Conservation (phyloP, 2,888 invertebrate genomes). For the Melinaea menophilus region DNA sequence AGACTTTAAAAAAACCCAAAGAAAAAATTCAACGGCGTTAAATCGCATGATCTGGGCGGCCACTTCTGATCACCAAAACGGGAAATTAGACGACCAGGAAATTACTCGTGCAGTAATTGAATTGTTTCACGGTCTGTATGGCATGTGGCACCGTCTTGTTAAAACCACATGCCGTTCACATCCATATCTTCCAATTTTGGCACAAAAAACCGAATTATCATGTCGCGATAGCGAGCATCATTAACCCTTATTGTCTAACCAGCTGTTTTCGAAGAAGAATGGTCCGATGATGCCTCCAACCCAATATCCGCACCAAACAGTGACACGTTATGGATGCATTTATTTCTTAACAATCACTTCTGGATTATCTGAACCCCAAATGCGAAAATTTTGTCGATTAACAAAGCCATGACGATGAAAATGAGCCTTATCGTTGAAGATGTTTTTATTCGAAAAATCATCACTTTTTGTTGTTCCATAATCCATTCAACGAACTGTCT, state of each 20-base stretch:
- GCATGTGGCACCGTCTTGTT: conserved; percentile 25
- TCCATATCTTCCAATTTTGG: conserved; percentile 30
- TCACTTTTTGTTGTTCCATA: not conserved
- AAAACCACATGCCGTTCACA: conserved; percentile 28
- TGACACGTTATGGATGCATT: conserved; percentile 23
- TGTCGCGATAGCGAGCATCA: conserved; percentile 16
- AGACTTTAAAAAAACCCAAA: conserved; percentile 19
- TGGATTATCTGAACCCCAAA: conserved; percentile 12
- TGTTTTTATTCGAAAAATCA: conserved; percentile 16
- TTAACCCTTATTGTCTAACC: conserved; percentile 15
- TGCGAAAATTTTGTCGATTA: conserved; percentile 23
- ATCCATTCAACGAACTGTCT: conserved; percentile 1
- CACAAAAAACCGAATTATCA: conserved; percentile 22
- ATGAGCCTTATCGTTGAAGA: conserved; percentile 14
- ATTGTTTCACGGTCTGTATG: conserved; percentile 33
- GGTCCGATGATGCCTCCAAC: conserved; percentile 20
- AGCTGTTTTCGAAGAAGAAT: conserved; percentile 20
- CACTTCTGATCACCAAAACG: conserved; percentile 25
- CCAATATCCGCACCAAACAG: conserved; percentile 19
- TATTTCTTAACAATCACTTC: conserved; percentile 15
- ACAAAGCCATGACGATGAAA: conserved; percentile 16
- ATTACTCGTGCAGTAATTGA: conserved; percentile 12
- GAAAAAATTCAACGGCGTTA: conserved; percentile 25
- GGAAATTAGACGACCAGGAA: conserved; percentile 17
- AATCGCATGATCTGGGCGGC: conserved; percentile 24